Evolutionary conservation across 2,888 invertebrate species (phyloP).

Genomic region (Ypsolopha scabrella): DNA sequence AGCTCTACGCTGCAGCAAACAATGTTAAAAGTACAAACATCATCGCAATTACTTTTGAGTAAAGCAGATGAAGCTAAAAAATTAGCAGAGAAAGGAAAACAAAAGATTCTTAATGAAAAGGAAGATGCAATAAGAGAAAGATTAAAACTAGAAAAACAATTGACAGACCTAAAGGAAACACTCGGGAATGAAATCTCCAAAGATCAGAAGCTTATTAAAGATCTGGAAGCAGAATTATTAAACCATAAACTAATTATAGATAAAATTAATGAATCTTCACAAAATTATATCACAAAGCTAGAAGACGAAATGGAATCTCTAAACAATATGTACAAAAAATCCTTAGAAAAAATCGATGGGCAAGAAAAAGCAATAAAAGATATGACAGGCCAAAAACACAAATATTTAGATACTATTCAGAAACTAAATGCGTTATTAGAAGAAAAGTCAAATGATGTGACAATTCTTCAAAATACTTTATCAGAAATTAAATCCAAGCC

Average conservation of each 20-base stretch:
- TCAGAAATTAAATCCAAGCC: constrained; percentile 25
- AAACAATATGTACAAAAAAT: constrained; percentile 30
- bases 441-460: constrained; percentile 30
- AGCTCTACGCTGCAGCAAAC: constrained; percentile 36
- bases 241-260: constrained; percentile 48
- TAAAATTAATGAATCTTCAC: constrained; percentile 34
- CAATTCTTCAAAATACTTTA: constrained; percentile 24
- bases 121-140: constrained; percentile 43
- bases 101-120: constrained; percentile 47
- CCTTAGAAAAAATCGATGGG: constrained; percentile 23
- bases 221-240: constrained; percentile 39
- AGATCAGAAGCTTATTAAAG: constrained; percentile 35
- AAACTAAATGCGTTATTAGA: constrained; percentile 22
- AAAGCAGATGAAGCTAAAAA: constrained; percentile 56
- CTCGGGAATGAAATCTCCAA: constrained; percentile 31
- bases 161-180: constrained; percentile 30
- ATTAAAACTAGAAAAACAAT: constrained; percentile 31
- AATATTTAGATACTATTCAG: constrained; percentile 18
- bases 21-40: constrained; percentile 40
- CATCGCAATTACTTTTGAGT: constrained; percentile 43
- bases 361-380: constrained; percentile 26
- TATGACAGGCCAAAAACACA: constrained; percentile 20
- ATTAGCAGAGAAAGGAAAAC: constrained; percentile 50
- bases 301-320: constrained; percentile 35
- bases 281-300: constrained; percentile 35